A percentile compares a stretch with the other conserved stretches of the same genome.
Conservation (phyloP, 2,888 invertebrate species). For the Nomada hirtipes region DNA sequence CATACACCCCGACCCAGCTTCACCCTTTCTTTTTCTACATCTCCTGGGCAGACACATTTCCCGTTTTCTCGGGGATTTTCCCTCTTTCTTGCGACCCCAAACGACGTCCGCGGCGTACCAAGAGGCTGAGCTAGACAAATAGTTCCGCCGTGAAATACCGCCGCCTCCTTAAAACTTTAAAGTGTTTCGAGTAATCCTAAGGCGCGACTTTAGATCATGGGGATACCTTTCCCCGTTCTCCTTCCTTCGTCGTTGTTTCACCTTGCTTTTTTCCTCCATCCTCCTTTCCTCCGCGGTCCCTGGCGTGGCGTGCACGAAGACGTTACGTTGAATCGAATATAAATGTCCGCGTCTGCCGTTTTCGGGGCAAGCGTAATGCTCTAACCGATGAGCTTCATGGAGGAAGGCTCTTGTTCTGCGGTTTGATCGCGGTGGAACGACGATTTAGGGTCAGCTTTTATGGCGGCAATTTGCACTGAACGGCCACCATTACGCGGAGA, state of each 20-base stretch:
- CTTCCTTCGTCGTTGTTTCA: not conserved
- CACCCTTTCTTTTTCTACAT: slow-evolving; percentile 23
- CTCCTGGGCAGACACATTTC: slow-evolving; percentile 29
- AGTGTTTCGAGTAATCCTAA: slow-evolving; percentile 75
- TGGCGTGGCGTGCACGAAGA: slow-evolving; percentile 32
- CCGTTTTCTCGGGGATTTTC: slow-evolving; percentile 25
- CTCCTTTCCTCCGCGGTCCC: not conserved
- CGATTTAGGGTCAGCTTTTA: slow-evolving; percentile 36
- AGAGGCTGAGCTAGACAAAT: slow-evolving; percentile 79
- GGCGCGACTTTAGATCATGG: slow-evolving; percentile 71
- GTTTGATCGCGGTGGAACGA: slow-evolving; percentile 33
- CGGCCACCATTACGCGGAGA: slow-evolving; percentile 23
- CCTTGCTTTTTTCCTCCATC: not conserved
- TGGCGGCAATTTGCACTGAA: slow-evolving; percentile 27
- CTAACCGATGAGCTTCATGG: not conserved
- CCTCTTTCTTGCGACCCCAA: slow-evolving; percentile 29
- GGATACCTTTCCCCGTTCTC: slow-evolving; percentile 1
- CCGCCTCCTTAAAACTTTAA: slow-evolving; percentile 77
- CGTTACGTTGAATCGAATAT: slow-evolving; percentile 52
- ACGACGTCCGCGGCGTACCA: slow-evolving; percentile 59
- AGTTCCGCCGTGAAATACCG: slow-evolving; percentile 78
- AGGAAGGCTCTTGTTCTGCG: slow-evolving; percentile 16
- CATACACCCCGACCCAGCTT: not conserved
- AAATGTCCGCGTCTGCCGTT: slow-evolving; percentile 36
- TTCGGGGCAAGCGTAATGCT: slow-evolving; percentile 19